Base-by-base conservation (phyloP, 2,888 invertebrate genomes). In the Lamellibrachia satsuma region DNA sequence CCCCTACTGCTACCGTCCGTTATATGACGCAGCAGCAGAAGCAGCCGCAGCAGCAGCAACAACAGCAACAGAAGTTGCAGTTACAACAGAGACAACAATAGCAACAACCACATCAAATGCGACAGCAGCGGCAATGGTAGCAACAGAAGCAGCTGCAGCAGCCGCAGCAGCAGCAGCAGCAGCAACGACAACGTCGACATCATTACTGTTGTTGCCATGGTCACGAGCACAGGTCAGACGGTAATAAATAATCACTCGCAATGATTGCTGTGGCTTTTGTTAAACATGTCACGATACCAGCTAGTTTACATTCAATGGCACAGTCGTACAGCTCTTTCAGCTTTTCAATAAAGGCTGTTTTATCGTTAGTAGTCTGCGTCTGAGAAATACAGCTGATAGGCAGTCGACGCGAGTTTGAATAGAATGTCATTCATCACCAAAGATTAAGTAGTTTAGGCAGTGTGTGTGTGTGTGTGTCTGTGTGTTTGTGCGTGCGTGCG, bases 381-480 rank as follows among this genome's bases (percentile, higher is more conserved):
- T 75, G 75, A 6, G 22, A 57, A 2, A 15, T 11, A 57, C 8
- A 57, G 57, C 57, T 57, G 57, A 8, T 15, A 57, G 57, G 57
- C 15, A 2, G 2, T 57, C 57, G 57, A 57, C 57, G 8, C 8
- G 57, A 11, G 57, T 57, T 57, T 57, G 39, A 39, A 39, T 39
- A 57, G 1, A 57, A 15, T 57, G 8, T 57, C 57, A 2, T 57
- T 22, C 15, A 75, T 0, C 39, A 39, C 39, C 39, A 1, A 1
- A 39, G 39, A 39, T 39, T 0, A 39, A 39, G 39, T 39, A 39
- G 39, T 39, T 39, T 39, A 0, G 55, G 9, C 8, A 55, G 57
- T 92, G 22, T 91, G 90, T 92, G 90, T 91, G 27, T 92, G 90
- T 92, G 52, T 92, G 90, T 52, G 90, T 92, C 6, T 92, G 27